Conservation (phyloP, 2,113 vertebrate genomes). For the Todiramphus chloris region DNA sequence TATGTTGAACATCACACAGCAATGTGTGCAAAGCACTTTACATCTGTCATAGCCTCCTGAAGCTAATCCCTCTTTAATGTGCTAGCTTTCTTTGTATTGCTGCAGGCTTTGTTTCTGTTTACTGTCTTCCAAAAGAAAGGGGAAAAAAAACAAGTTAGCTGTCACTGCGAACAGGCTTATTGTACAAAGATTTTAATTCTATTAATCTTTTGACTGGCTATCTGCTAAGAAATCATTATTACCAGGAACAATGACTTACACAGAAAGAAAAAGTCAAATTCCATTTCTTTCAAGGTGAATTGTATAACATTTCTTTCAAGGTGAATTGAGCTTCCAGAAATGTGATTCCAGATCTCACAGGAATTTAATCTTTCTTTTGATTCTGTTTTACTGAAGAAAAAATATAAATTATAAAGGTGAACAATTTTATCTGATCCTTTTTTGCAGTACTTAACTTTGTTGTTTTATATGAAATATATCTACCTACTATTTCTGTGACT, state of each 20-base stretch:
- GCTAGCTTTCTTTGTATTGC: constrained; percentile 45
- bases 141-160: constrained; percentile 18
- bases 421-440: not conserved
- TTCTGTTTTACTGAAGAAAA: not conserved
- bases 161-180: constrained; percentile 29
- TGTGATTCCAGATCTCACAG: not conserved
- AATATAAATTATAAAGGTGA: not conserved
- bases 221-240: constrained; percentile 30
- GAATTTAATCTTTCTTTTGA: not conserved
- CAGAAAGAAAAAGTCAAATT: constrained; percentile 16
- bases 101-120: constrained; percentile 67
- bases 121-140: constrained; percentile 27
- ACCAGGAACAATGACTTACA: not conserved
- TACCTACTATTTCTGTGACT: not conserved
- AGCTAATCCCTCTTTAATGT: constrained; percentile 66
- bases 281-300: constrained; percentile 12
- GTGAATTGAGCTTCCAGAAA: not conserved
- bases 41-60: constrained; percentile 67
- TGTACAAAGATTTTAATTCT: constrained; percentile 41
- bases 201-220: constrained; percentile 40
- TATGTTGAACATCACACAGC: constrained; percentile 72
- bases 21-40: constrained; percentile 62
- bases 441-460: not conserved
- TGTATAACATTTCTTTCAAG: not conserved
- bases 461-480: not conserved